phyloP scores from a whole-genome alignment of 2,113 vertebrate species.

The Festucalex cinctus region DNA sequence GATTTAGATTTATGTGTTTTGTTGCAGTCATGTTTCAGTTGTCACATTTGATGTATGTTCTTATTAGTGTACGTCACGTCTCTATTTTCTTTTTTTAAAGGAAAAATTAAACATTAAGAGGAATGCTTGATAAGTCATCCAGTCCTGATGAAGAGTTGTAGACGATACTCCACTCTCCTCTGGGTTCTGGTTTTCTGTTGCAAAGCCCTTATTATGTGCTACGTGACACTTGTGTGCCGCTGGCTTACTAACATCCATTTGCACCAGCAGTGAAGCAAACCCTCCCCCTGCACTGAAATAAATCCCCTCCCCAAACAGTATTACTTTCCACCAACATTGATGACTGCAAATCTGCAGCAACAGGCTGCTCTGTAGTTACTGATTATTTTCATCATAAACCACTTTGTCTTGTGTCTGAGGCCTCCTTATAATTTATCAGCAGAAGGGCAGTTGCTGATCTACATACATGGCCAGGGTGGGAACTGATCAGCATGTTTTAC shows the following conservation, averaged over 20 bases:
- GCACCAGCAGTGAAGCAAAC: constrained; percentile 34
- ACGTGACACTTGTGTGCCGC: constrained; percentile 55
- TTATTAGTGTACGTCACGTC: background rate
- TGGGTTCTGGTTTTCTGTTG: constrained; percentile 61
- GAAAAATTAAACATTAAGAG: background rate
- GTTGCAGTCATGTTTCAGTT: background rate
- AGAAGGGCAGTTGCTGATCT: constrained; percentile 37
- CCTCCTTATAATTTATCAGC: constrained; percentile 41
- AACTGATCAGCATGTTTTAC: constrained; percentile 21
- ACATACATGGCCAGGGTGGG: constrained; percentile 21
- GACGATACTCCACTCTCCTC: constrained; percentile 36
- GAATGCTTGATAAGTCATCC: background rate
- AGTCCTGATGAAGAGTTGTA: background rate
- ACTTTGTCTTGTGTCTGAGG: constrained; percentile 18
- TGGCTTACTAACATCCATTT: constrained; percentile 39
- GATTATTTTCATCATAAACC: constrained; percentile 46
- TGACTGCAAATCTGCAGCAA: constrained; percentile 18
- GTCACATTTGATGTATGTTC: background rate
- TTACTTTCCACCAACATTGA: constrained; percentile 21
- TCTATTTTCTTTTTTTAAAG: background rate
- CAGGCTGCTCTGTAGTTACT: constrained; percentile 47
- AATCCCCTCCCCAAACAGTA: constrained; percentile 10
- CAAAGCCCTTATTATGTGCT: constrained; percentile 53
- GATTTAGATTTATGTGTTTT: background rate
- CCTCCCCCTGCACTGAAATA: constrained; percentile 6